Base-by-base conservation (phyloP, 2,888 invertebrate genomes). In the Anagyrus pseudococci region DNA sequence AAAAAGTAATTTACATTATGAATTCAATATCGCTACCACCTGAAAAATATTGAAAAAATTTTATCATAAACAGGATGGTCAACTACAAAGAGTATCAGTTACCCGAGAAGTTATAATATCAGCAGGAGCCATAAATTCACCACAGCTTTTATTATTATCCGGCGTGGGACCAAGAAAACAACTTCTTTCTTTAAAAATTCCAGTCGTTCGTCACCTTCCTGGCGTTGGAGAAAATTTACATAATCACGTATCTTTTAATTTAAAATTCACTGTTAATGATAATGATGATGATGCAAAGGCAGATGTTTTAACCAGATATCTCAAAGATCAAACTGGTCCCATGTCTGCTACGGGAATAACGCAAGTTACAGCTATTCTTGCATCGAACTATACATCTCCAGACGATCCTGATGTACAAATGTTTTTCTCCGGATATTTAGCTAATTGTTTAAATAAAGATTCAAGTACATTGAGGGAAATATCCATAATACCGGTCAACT, bases 221-320 rank as follows among this genome's bases (percentile, higher is more conserved):
- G 89, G 89, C 0, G 89, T 90, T 0, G 89, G 90, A 0, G 85
- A 85, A 73, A 89, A 89, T 73, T 78, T 89, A 0, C 88, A 88
- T 67, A 89, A 89, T 73, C 89, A 89, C 67, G 87, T 88, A 0
- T 86, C 88, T 1, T 86, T 85, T 25, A 81, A 79, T 4, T 63
- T 89, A 2, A 82, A 83, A 46, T 89, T 86, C 70, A 80, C 79
- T 0, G 67, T 88, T 66, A 83, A 85, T 58, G 81, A 82, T 17
- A 76, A 79, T 0, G 78, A 23, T 0, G 81, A 80, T 0, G 78
- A 54, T 25, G 6, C 54, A 20, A 6, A 23, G 29, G 44, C 67
- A 23, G 1, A 54, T 29, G 2, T 6, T 2, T 37, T 37, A 8
- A 25, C 2, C n/a, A 29, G 26, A 13, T 89, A 89, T 72, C 1